A percentile compares a stretch with the other conserved stretches of the same genome.
phyloP scores from a whole-genome alignment of 1,140 invertebrate species.

The Musca domestica region DNA sequence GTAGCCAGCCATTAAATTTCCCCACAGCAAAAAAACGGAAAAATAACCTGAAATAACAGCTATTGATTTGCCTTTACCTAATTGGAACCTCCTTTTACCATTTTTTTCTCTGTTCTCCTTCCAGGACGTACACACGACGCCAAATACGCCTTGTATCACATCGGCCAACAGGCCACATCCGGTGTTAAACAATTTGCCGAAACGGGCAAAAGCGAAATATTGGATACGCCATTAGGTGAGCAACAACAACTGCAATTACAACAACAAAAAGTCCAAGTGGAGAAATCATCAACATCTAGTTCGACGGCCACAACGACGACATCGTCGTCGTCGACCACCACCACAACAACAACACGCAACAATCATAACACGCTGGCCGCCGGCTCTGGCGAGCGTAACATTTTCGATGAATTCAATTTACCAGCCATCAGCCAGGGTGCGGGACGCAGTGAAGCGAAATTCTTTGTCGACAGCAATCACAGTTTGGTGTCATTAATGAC shows the following conservation, averaged over 20 bases:
- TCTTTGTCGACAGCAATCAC: conserved; percentile 89
- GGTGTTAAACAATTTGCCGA: conserved; percentile 82
- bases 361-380: conserved; percentile 2
- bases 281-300: conserved; percentile 16
- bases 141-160: conserved; percentile 74
- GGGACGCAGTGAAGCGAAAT: conserved; percentile 75
- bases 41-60: too few species aligned
- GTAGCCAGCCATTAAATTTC: background rate
- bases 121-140: conserved; percentile 82
- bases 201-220: conserved; percentile 68
- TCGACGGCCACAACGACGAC: conserved; percentile 12
- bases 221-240: conserved; percentile 63
- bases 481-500: conserved; percentile 84
- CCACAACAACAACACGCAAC: conserved; percentile 25
- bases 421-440: conserved; percentile 73
- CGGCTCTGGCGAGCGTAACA: conserved; percentile 51
- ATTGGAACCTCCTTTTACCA: background rate
- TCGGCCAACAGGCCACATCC: conserved; percentile 70
- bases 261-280: conserved; percentile 11
- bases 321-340: background rate
- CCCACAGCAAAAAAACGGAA: too few species aligned
- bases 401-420: conserved; percentile 79
- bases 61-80: too few species aligned
- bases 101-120: conserved; percentile 5
- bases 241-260: conserved; percentile 46